phyloP scores from a whole-genome alignment of 2,797 vertebrate genomes.

The Euthynnus affinis region DNA sequence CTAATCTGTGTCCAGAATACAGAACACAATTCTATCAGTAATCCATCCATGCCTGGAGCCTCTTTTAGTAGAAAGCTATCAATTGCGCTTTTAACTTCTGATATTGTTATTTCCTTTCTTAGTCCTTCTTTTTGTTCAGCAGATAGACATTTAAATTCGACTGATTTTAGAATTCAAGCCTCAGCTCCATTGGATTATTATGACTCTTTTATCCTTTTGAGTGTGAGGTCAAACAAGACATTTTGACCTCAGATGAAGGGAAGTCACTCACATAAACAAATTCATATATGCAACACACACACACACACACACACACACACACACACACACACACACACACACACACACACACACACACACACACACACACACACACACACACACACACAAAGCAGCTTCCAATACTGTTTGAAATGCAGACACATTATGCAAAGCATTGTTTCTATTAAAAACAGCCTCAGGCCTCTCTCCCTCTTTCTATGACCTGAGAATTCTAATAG shows the following conservation, averaged over 20 bases:
- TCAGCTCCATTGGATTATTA: neutral
- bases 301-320: constrained; percentile 3
- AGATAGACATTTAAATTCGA: no score
- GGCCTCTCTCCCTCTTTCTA: neutral
- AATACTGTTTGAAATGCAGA: constrained; percentile 26
- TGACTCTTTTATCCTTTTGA: neutral
- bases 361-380: constrained; percentile 3
- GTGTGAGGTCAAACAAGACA: neutral
- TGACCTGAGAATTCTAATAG: constrained; percentile 45
- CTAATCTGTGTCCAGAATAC: no score
- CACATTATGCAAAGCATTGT: constrained; percentile 17
- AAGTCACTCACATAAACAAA: neutral
- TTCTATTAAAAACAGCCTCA: constrained; percentile 23
- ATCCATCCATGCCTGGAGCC: no score
- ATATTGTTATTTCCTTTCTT: no score
- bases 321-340: neutral
- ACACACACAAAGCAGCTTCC: neutral
- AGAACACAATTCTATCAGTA: no score
- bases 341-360: no score
- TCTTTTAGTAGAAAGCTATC: no score
- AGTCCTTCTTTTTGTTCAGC: no score
- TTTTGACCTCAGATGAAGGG: neutral
- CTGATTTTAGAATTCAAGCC: no score
- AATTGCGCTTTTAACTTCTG: no score
- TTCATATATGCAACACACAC: neutral